Evolutionary conservation across 30 jellyfish, hydroid and myxozoan species (phyloP).

Genomic region (Aurelia aurita complex sp. Pacific): DNA sequence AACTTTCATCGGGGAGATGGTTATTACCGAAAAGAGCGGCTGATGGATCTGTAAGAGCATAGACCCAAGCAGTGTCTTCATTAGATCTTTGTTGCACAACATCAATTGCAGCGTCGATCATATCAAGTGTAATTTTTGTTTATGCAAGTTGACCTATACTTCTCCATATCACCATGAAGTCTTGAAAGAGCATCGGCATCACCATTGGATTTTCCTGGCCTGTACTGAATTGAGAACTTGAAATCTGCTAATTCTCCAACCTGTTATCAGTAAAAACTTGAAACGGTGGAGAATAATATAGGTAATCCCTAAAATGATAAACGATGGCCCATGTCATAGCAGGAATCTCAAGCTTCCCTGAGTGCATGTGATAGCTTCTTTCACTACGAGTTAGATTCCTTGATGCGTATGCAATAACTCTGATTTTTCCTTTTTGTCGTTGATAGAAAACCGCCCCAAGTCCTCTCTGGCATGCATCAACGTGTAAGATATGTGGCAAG

Average conservation of each 20-base stretch:
- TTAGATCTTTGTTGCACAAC: conserved; percentile 9
- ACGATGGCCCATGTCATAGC: conserved; percentile 66
- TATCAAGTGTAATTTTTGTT: conserved; percentile 5
- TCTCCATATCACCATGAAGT: conserved; percentile 4
- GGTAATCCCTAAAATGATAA: conserved; percentile 46
- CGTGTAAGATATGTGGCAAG: conserved; percentile 37
- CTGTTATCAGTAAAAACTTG: conserved; percentile 58
- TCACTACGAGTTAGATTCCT: not conserved
- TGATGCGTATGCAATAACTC: conserved; percentile 57
- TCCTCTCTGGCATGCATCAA: conserved; percentile 39
- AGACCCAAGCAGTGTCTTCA: conserved; percentile 30
- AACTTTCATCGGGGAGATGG: conserved; percentile 23
- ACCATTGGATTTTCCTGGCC: conserved; percentile 47
- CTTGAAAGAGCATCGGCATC: conserved; percentile 40
- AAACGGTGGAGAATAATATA: conserved; percentile 52
- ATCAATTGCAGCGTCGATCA: conserved; percentile 3
- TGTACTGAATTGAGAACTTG: conserved; percentile 27
- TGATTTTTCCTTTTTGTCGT: conserved; percentile 35
- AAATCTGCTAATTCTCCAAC: conserved; percentile 65
- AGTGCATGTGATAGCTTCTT: conserved; percentile 50
- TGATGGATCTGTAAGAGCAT: conserved; percentile 15
- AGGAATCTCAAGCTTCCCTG: conserved; percentile 64
- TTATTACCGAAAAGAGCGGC: conserved; percentile 15
- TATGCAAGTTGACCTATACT: conserved; percentile 11
- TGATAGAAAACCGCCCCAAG: conserved; percentile 55